Base-by-base conservation (phyloP, 1,140 invertebrate species). In the Scaptomyza hsui region DNA sequence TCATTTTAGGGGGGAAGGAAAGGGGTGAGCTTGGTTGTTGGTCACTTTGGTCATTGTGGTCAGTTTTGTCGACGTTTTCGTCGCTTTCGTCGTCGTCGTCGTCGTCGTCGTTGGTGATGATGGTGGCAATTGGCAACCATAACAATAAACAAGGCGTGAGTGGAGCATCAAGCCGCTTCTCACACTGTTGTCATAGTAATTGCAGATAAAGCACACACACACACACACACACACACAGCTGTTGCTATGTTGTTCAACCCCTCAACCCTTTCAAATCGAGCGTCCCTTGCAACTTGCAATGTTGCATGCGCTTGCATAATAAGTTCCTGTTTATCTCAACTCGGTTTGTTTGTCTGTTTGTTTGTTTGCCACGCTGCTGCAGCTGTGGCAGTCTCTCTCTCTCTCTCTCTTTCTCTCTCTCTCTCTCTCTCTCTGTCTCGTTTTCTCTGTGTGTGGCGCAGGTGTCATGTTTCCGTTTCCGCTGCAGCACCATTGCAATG, bases 391-490 rank as follows among this genome's bases (percentile, higher is more conserved):
- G 9, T 1, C 53, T 16, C 12, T 9, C 5, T 39, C 26, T 21
- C 2, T 19, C 13, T 32, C 21, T 53, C n/a, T n/a, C n/a, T n/a
- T n/a, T 1, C 53, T 16, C 12, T 9, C 5, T 39, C 26, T 21
- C 2, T 19, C 13, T 32, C 21, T 1, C 53, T 16, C 12, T 9
- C 5, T 39, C 26, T 21, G 1, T 19, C 13, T 32, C 21, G 48
- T 12, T 41, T 19, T 16, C 9, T 52, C 39, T 59, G 35, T 41
- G 47, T 53, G 55, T 44, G 55, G 76, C 56, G 72, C 81, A 85
- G 80, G 80, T 85, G 80, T 86, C 81, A 77, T 86, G 76, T 80
- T 85, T 85, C 80, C 81, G 81, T 70, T 86, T 85, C 80, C 80
- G 81, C 61, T 77, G 76, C 68, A 63, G 57, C 19, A 63, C 35